phyloP scores from a whole-genome alignment of 1,140 invertebrate species.

The Ceratina australensis region DNA sequence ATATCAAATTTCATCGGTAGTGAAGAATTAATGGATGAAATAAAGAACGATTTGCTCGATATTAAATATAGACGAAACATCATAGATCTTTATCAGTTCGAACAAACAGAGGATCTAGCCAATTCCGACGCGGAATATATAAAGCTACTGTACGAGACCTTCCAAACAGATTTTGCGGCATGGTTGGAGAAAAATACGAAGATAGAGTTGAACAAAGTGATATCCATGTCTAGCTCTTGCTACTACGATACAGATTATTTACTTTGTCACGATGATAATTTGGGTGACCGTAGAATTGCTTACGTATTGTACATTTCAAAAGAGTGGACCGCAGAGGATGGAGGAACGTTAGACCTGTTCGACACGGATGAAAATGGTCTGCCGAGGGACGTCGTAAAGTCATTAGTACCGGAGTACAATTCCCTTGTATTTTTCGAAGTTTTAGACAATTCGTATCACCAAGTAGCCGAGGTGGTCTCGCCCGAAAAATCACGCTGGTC shows the following conservation, averaged over 20 bases:
- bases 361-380: constrained; percentile 80
- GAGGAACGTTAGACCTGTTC: constrained; percentile 85
- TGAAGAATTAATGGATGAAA: constrained; percentile 80
- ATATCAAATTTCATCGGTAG: constrained; percentile 82
- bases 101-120: constrained; percentile 84
- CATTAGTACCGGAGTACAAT: constrained; percentile 84
- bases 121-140: constrained; percentile 80
- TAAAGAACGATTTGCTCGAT: constrained; percentile 80
- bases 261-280: constrained; percentile 86
- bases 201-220: constrained; percentile 80
- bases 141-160: constrained; percentile 79
- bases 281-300: constrained; percentile 85
- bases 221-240: constrained; percentile 86
- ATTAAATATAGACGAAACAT: constrained; percentile 82
- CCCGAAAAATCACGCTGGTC: constrained; percentile 83
- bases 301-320: constrained; percentile 85
- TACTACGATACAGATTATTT: constrained; percentile 87
- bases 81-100: constrained; percentile 87
- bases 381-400: constrained; percentile 79
- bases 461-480: constrained; percentile 84
- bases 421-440: constrained; percentile 88
- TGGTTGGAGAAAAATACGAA: constrained; percentile 83
- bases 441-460: constrained; percentile 80
- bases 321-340: constrained; percentile 82
- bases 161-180: constrained; percentile 80